Conservation (phyloP, 2,113 vertebrate genomes). For the Nycticryphes semicollaris region DNA sequence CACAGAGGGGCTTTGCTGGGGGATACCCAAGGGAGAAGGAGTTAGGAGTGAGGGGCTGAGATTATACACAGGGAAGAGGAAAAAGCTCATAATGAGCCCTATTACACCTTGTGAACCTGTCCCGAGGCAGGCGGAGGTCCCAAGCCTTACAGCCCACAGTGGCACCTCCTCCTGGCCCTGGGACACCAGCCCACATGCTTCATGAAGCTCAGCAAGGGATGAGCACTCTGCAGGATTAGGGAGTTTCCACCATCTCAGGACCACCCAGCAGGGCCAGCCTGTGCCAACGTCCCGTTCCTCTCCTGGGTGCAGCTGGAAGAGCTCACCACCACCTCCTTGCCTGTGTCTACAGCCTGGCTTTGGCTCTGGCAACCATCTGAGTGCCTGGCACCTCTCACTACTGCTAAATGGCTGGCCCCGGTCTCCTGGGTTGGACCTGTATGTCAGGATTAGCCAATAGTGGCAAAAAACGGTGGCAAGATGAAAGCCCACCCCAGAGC, state of each 20-base stretch:
- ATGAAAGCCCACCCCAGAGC: neutral
- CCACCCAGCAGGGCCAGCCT: neutral
- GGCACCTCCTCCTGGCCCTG: accelerated
- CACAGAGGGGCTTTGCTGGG: neutral
- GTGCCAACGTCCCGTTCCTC: neutral
- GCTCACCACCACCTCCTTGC: accelerated
- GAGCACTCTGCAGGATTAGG: neutral
- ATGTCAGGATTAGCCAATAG: neutral
- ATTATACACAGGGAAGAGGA: accelerated
- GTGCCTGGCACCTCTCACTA: neutral
- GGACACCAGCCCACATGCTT: neutral
- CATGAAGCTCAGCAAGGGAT: neutral
- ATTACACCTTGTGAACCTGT: neutral
- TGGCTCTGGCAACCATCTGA: neutral
- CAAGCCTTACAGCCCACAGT: neutral
- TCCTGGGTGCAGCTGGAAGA: neutral
- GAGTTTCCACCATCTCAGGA: neutral
- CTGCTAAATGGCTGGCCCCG: neutral
- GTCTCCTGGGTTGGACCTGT: neutral
- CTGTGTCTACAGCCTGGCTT: neutral
- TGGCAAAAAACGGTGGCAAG: accelerated
- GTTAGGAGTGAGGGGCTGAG: neutral
- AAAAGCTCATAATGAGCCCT: neutral
- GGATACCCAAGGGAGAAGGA: neutral
- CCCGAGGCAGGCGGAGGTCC: neutral